Evolutionary conservation across 2,888 invertebrate species (phyloP).

Genomic region (Ethmia dodecea): DNA sequence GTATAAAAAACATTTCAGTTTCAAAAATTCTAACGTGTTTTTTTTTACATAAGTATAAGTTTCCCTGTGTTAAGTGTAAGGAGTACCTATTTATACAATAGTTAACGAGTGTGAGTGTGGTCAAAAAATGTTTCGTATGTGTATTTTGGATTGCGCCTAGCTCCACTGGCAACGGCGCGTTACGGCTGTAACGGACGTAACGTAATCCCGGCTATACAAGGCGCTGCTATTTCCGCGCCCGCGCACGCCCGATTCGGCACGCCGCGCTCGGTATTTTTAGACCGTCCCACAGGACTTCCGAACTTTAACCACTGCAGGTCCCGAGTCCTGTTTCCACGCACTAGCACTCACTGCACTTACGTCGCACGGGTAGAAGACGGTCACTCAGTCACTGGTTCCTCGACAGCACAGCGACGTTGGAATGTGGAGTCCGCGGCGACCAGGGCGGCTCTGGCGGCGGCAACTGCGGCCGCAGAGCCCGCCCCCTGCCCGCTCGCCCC

Average conservation of each 20-base stretch:
- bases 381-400: slow-evolving; percentile 68
- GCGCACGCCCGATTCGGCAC: slow-evolving; percentile 44
- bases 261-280: slow-evolving; percentile 54
- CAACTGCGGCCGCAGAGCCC: slow-evolving; percentile 27
- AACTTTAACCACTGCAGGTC: slow-evolving; percentile 31
- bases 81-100: slow-evolving; percentile 3
- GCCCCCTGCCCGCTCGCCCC: slow-evolving; percentile 24
- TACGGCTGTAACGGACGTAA: slow-evolving; percentile 33
- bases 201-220: slow-evolving; percentile 66
- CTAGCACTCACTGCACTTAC: slow-evolving; percentile 70
- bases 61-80: neutral
- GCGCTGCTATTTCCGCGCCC: slow-evolving; percentile 51
- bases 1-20: too few species aligned
- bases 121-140: slow-evolving; percentile 5
- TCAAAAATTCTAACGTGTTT: too few species aligned
- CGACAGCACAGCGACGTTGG: slow-evolving; percentile 79
- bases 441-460: slow-evolving; percentile 80
- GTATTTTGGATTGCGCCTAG: neutral
- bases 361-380: slow-evolving; percentile 75
- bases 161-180: neutral
- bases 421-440: slow-evolving; percentile 85
- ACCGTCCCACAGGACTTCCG: slow-evolving; percentile 27
- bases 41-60: too few species aligned
- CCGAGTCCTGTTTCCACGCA: slow-evolving; percentile 41
- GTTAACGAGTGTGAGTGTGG: slow-evolving; percentile 8